Evolutionary conservation across 2,113 vertebrate genomes (phyloP), one percentile per base, ranked within the genome.

Genomic region (Larimichthys crocea): DNA sequence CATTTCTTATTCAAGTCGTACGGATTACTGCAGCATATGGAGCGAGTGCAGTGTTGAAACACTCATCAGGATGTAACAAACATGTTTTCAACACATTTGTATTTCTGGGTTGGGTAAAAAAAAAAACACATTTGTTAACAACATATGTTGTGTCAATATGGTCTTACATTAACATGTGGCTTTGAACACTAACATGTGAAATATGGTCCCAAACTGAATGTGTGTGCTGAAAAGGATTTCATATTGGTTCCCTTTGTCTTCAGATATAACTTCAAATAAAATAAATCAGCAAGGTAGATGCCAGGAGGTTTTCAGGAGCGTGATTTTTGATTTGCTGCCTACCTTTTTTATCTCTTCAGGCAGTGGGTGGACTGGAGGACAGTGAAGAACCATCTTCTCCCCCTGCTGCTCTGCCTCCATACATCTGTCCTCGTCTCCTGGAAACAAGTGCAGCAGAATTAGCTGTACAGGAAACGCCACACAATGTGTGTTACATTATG

Each of bases 281-380:
- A 48, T 65, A 50, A 56, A 50, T 4, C 22, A 20, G 22, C 12
- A 4, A 71, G 44, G 55, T 63, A 62, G n/a, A 42, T 71, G 20
- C 20, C 16, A 24, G n/a, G 7, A 29, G 12, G 15, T 60, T 79
- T 66, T 55, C 66, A 71, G 56, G 31, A 53, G 42, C n/a, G 31
- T 73, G 52, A 60, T 74, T 62, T 76, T 63, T 76, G 15, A 83
- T 83, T 74, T 29, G 57, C 9, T 46, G 29, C 59, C 53, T 88
- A 95, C 94, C 93, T 95, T 91, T 76, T 94, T 92, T 79, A 95
- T 95, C 80, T 94, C 94, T 63, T 91, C 79, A 69, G 95, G 95
- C 31, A 95, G 92, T 42, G 94, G 93, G 87, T 94, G 83, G 65
- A 86, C 48, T 1, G 93, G 92, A 65, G 82, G 42, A 82, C 57